These are phyloP conservation scores for Cotesia chilonis DNA, from an alignment of 1,140 invertebrate species.

Conservation along the genomic window DNA sequence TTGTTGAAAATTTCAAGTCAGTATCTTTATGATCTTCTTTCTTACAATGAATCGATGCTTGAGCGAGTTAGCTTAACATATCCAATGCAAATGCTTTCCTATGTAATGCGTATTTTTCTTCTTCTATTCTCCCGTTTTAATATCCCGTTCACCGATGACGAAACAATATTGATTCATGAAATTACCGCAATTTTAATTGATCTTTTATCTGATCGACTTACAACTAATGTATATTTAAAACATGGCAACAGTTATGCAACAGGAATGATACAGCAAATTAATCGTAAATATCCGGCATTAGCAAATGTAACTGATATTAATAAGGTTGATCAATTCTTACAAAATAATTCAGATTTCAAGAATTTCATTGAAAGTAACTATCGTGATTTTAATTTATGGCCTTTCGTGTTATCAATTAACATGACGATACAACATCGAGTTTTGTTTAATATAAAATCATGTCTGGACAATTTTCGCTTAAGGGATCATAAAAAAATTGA, in stretches of 20 bases:
- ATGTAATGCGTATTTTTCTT: neutral
- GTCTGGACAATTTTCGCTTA: neutral
- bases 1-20: neutral
- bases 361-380: neutral
- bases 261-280: neutral
- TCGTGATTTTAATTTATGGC: neutral
- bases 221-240: neutral
- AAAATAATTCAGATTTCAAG: neutral
- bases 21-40: neutral
- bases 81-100: slow-evolving; percentile 9
- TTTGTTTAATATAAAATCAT: neutral
- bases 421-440: neutral
- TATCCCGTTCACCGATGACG: neutral
- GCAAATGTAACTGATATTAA: neutral
- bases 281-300: neutral
- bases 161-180: neutral
- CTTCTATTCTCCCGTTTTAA: neutral
- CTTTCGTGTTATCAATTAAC: neutral
- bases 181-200: neutral
- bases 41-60: neutral
- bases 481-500: neutral
- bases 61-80: neutral
- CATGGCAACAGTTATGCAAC: neutral
- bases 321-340: neutral
- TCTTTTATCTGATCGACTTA: neutral